Percentiles rank a stretch among this genome's conserved stretches.
These are phyloP conservation scores for Reticulitermes speratus DNA, from an alignment of 1,140 invertebrate genomes.

Conservation along the genomic window DNA sequence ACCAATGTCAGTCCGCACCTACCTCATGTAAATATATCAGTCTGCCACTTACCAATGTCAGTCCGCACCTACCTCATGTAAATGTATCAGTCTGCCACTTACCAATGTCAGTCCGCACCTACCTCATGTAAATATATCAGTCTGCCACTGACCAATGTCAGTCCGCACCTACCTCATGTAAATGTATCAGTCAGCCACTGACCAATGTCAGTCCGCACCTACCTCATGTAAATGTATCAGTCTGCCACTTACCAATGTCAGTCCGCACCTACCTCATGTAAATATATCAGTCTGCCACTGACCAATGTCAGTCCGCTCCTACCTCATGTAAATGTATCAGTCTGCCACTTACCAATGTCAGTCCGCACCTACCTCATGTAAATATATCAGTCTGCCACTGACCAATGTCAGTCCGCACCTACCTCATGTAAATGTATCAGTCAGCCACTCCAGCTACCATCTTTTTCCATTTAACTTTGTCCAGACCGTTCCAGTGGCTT, in stretches of 20 bases:
- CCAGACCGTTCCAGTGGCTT: neutral
- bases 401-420: neutral
- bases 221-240: neutral
- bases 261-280: neutral
- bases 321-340: neutral
- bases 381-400: neutral
- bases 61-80: neutral
- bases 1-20: neutral
- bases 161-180: neutral
- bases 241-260: neutral
- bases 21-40: neutral
- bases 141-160: neutral
- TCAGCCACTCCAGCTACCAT: neutral
- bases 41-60: neutral
- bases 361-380: neutral
- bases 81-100: neutral
- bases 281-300: neutral
- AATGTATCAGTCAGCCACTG: neutral
- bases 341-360: neutral
- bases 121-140: neutral
- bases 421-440: neutral
- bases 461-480: neutral
- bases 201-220: neutral
- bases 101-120: neutral
- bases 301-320: neutral